phyloP scores from a whole-genome alignment of 2,797 vertebrate species.

The Gallirallus australis region DNA sequence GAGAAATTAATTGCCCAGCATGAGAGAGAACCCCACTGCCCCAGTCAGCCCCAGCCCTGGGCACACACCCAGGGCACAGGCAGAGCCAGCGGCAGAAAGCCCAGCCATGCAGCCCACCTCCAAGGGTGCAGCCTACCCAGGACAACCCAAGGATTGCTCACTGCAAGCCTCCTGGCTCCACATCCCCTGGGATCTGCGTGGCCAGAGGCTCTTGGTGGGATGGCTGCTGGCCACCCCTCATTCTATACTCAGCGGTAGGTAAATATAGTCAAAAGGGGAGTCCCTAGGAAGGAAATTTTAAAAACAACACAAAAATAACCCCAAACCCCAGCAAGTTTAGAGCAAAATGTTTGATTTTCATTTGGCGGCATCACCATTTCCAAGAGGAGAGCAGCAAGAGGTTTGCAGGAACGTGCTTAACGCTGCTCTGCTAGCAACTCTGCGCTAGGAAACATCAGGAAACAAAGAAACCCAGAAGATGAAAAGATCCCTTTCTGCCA shows the following conservation, averaged over 20 bases:
- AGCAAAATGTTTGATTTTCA: neutral
- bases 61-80: accelerated
- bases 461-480: neutral
- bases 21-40: neutral
- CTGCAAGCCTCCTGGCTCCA: neutral
- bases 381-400: neutral
- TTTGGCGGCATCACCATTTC: neutral
- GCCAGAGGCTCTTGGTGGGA: neutral
- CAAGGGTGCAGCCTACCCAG: neutral
- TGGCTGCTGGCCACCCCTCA: neutral
- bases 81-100: neutral
- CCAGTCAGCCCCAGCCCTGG: neutral
- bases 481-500: neutral
- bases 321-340: neutral
- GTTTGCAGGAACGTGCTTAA: neutral
- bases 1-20: neutral
- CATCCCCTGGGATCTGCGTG: accelerated
- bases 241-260: neutral
- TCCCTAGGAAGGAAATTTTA: neutral
- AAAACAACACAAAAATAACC: accelerated
- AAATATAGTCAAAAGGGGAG: neutral
- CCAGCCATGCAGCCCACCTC: neutral
- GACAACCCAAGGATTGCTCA: accelerated
- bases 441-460: neutral
- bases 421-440: neutral